Percentiles rank a stretch among this genome's conserved stretches.
These are phyloP conservation scores for Chironomus tentans DNA, from an alignment of 2,888 invertebrate genomes.

Conservation along the genomic window DNA sequence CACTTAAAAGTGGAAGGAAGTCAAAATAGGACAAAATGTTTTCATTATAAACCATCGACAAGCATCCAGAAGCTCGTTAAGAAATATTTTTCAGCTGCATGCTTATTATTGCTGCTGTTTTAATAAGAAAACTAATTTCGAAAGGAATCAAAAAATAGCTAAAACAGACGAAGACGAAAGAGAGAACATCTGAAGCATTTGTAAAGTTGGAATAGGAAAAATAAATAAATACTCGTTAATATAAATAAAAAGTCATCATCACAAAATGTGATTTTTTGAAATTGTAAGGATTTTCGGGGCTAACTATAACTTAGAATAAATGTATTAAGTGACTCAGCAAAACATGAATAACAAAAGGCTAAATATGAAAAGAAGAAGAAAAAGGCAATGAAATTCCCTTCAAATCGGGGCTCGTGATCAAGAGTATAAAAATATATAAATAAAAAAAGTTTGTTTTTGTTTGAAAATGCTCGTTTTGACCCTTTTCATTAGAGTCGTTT, in stretches of 20 bases:
- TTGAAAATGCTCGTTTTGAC: conserved; percentile 21
- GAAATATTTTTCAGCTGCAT: neutral
- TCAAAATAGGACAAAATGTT: too few species aligned
- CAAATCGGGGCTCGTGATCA: conserved; percentile 18
- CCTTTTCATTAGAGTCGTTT: conserved; percentile 9
- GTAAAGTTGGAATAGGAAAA: neutral
- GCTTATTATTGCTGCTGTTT: neutral
- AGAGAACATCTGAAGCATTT: conserved; percentile 5
- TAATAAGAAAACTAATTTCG: neutral
- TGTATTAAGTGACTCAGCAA: neutral
- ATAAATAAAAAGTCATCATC: conserved; percentile 1
- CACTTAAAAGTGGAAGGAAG: too few species aligned
- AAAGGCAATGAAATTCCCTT: neutral
- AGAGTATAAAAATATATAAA: neutral
- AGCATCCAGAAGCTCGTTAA: too few species aligned
- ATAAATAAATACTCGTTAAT: neutral
- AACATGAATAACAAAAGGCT: neutral
- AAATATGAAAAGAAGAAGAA: too few species aligned
- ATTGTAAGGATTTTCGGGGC: neutral
- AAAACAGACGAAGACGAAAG: neutral
- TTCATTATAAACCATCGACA: too few species aligned
- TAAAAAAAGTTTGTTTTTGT: conserved; percentile 19
- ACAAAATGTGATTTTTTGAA: neutral
- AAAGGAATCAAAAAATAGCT: neutral
- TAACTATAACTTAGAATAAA: neutral